Conservation (phyloP, 2,797 vertebrate genomes). For the Oryzias dopingdopingensis region DNA sequence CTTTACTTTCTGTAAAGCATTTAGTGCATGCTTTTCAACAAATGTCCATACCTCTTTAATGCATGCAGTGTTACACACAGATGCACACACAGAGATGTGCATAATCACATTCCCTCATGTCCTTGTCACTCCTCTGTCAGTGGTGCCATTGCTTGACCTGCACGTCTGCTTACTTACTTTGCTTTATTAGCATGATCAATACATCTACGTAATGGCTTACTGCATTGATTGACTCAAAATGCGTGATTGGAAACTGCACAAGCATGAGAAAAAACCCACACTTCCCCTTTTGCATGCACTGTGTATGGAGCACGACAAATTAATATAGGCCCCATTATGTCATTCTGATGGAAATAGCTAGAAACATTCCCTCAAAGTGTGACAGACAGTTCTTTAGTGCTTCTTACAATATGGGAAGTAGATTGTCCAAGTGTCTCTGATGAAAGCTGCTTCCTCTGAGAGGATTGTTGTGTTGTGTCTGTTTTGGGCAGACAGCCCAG, state of each 20-base stretch:
- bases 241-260: too few relatives aligned
- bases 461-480: slow-evolving; percentile 48
- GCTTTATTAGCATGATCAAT: slow-evolving; percentile 67
- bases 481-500: slow-evolving; percentile 32
- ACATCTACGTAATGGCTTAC: slow-evolving; percentile 46
- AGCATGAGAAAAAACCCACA: too few relatives aligned
- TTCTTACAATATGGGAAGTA: slow-evolving; percentile 15
- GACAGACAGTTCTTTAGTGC: slow-evolving; percentile 11
- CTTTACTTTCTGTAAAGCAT: slow-evolving; percentile 11
- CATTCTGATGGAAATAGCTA: slow-evolving; percentile 12
- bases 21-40: slow-evolving; percentile 15
- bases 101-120: slow-evolving; percentile 7
- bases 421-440: slow-evolving; percentile 24
- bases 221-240: slow-evolving; percentile 30
- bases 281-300: neutral
- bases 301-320: neutral
- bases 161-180: slow-evolving; percentile 44
- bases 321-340: neutral
- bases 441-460: slow-evolving; percentile 19
- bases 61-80: neutral
- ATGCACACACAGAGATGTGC: slow-evolving; percentile 9
- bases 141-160: slow-evolving; percentile 57
- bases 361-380: slow-evolving; percentile 16
- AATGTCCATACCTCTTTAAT: neutral
- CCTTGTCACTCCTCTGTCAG: slow-evolving; percentile 41